phyloP scores from a whole-genome alignment of 2,888 invertebrate genomes.

The Troilus luridus region DNA sequence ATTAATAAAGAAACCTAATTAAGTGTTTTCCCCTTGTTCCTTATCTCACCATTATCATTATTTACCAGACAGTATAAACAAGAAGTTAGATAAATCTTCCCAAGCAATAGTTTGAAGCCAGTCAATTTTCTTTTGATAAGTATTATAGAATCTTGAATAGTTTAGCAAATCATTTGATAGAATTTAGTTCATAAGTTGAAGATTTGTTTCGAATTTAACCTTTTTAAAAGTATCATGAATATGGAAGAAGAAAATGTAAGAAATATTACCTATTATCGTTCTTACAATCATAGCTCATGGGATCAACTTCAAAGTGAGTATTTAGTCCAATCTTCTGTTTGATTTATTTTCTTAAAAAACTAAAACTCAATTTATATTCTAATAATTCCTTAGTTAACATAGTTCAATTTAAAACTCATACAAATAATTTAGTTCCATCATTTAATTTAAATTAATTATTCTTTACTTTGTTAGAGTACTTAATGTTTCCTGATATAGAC shows the following conservation, averaged over 20 bases:
- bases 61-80: slow-evolving; percentile 54
- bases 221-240: slow-evolving; percentile 3
- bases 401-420: background rate
- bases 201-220: background rate
- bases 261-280: slow-evolving; percentile 68
- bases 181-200: background rate
- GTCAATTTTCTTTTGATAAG: background rate
- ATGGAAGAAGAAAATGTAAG: slow-evolving; percentile 49
- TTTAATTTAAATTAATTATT: background rate
- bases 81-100: slow-evolving; percentile 46
- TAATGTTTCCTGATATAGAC: background rate
- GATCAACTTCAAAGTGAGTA: slow-evolving; percentile 67
- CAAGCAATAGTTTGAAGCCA: slow-evolving; percentile 17
- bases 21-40: slow-evolving; percentile 12
- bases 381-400: background rate
- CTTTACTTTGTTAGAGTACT: background rate
- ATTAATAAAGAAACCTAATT: slow-evolving; percentile 49
- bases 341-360: background rate
- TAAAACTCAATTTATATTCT: background rate
- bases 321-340: background rate
- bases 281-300: slow-evolving; percentile 68
- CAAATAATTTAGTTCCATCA: background rate
- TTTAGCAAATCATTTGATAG: background rate
- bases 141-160: background rate
- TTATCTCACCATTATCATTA: slow-evolving; percentile 56